A percentile compares a stretch with the other conserved stretches of the same genome.
Evolutionary conservation across 2,797 vertebrate genomes (phyloP).

Genomic region (Scomberomorus guttatus): DNA sequence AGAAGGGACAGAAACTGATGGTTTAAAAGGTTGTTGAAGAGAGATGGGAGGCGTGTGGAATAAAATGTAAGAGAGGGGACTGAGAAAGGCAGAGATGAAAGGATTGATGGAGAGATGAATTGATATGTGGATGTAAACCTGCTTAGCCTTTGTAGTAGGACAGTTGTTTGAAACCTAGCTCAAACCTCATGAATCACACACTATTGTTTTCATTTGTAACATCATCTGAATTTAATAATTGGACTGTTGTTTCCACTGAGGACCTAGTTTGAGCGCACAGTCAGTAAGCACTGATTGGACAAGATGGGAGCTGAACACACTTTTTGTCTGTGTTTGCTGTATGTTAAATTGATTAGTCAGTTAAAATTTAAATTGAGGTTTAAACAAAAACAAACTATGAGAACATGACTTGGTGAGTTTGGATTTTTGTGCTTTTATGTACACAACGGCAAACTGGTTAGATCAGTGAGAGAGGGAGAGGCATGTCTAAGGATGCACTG

Average conservation of each 20-base stretch:
- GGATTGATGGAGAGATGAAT: slow-evolving; percentile 22
- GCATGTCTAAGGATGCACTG: not conserved
- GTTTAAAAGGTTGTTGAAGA: slow-evolving; percentile 47
- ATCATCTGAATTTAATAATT: slow-evolving; percentile 8
- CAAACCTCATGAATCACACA: not conserved
- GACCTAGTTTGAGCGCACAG: slow-evolving; percentile 18
- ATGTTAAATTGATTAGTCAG: slow-evolving; percentile 17
- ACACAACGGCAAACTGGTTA: not conserved
- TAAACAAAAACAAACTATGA: slow-evolving; percentile 7
- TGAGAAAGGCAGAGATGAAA: slow-evolving; percentile 18
- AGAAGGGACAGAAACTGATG: slow-evolving; percentile 50
- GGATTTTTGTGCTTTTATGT: not conserved
- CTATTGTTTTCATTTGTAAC: not conserved
- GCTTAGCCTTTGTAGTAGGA: not conserved
- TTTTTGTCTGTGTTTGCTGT: not conserved
- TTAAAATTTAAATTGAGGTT: slow-evolving; percentile 4
- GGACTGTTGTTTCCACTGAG: slow-evolving; percentile 7
- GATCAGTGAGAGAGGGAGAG: slow-evolving; percentile 15
- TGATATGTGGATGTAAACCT: slow-evolving; percentile 9
- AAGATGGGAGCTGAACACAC: slow-evolving; percentile 12
- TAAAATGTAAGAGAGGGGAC: slow-evolving; percentile 15
- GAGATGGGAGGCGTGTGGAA: slow-evolving; percentile 15
- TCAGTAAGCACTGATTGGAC: slow-evolving; percentile 31
- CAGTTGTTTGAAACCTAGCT: slow-evolving; percentile 13
- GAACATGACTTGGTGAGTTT: not conserved